Evolutionary conservation across 1,140 invertebrate species (phyloP), one percentile per base, ranked within the genome.

Genomic region (Lepidostoma basale): DNA sequence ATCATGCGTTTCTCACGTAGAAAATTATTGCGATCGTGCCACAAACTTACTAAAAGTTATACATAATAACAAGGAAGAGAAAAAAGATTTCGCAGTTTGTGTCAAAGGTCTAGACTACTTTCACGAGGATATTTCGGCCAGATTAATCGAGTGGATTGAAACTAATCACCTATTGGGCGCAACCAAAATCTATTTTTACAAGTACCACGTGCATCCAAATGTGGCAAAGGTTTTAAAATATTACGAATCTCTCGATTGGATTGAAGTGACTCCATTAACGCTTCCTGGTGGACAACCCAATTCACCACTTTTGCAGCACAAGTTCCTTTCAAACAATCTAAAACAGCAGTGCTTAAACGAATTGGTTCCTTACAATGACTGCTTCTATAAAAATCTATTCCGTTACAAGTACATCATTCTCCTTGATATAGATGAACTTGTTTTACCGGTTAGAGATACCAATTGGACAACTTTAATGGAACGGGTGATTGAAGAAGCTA

Each of bases 61-160:
- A 67, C 92, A 94, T 78, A 88, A 93, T 73, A 87, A 87, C 60
- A 89, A 90, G 3, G 78, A 74, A 60, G 82, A 83, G 63, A 89
- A 92, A 73, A 88, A 92, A 74, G 88, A 90, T 0, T 96, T 98
- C 77, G 95, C 94, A 1, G 94, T 98, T 0, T 98, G 96, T 76
- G 95, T 98, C 16, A 98, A 97, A 83, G 96, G 86, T 0, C 79
- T 98, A 12, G 94, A 97, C 77, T 97, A 97, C 73, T 84, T 95
- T 0, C 89, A 95, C 75, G 92, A 95, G 74, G 95, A 98, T 77
- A 77, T 96, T 0, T 95, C 92, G 0, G 91, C 95, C 0, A 83
- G 93, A 6, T 80, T 98, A 2, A 88, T 97, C n/a, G 96, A 98
- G 79, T 98, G 96, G 96, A 92, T 98, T 67, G 94, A 97, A 79